phyloP scores from a whole-genome alignment of 2,888 invertebrate genomes.

The Philereme vetulata region DNA sequence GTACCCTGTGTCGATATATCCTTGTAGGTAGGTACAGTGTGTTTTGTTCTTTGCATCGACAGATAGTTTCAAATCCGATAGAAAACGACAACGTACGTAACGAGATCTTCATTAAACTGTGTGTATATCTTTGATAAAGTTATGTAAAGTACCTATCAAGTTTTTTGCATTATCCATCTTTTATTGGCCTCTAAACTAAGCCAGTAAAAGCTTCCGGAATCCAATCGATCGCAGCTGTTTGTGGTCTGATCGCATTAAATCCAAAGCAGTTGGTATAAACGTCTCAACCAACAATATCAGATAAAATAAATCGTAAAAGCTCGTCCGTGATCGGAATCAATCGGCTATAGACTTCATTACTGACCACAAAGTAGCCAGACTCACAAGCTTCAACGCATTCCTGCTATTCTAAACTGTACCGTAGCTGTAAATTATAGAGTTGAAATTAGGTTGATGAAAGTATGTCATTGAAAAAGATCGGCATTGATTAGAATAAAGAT shows the following conservation, averaged over 20 bases:
- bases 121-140: no score
- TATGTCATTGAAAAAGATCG: not conserved
- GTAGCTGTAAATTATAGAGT: not conserved
- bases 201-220: not conserved
- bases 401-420: slow-evolving; percentile 1
- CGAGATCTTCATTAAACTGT: no score
- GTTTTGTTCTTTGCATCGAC: no score
- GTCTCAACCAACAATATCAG: slow-evolving; percentile 14
- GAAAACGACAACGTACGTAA: no score
- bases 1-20: no score
- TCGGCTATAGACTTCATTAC: slow-evolving; percentile 19
- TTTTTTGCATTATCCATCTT: no score
- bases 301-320: slow-evolving; percentile 7
- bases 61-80: no score
- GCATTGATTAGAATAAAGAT: slow-evolving; percentile 14
- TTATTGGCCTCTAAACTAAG: no score
- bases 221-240: not conserved
- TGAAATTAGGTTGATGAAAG: not conserved
- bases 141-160: no score
- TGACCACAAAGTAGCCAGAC: slow-evolving; percentile 16
- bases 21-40: no score
- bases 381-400: not conserved
- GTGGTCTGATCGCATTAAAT: slow-evolving; percentile 11
- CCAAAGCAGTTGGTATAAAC: slow-evolving; percentile 1
- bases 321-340: slow-evolving; percentile 21